Conservation (phyloP, 2,797 vertebrate genomes). For the Eulemur mongoz region DNA sequence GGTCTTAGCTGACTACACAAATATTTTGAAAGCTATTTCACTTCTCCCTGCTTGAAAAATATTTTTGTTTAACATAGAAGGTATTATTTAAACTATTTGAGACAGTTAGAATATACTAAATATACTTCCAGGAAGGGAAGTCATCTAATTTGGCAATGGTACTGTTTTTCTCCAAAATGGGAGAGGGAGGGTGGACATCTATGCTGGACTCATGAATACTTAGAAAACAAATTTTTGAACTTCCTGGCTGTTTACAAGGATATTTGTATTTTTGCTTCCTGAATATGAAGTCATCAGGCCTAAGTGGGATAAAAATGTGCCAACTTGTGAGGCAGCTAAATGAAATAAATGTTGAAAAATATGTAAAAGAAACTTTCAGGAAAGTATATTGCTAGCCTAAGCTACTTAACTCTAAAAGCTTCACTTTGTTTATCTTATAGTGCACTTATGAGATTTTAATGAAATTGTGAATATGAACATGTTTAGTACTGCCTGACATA, state of each 20-base stretch:
- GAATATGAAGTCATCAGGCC: conserved; percentile 55
- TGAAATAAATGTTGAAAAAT: conserved; percentile 32
- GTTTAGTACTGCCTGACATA: not conserved
- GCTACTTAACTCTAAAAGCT: not conserved
- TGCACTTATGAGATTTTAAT: conserved; percentile 1
- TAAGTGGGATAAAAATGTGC: conserved; percentile 30
- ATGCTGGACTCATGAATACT: not conserved
- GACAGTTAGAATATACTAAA: not conserved
- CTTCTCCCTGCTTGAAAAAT: conserved; percentile 12
- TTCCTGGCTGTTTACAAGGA: conserved; percentile 18
- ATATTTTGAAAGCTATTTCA: not conserved
- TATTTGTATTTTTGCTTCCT: conserved; percentile 66
- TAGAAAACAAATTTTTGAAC: conserved; percentile 48
- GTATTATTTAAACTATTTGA: conserved; percentile 35
- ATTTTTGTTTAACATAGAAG: not conserved
- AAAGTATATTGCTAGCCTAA: not conserved
- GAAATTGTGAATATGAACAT: not conserved
- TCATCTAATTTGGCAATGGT: not conserved
- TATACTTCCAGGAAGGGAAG: conserved; percentile 47
- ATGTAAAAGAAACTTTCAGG: not conserved
- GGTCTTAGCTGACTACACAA: not conserved
- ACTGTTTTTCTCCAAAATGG: conserved; percentile 4
- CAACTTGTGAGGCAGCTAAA: conserved; percentile 26
- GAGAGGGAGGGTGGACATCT: not conserved
- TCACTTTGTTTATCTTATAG: not conserved